phyloP scores from a whole-genome alignment of 1,140 invertebrate species.

The Calliopsis andreniformis region DNA sequence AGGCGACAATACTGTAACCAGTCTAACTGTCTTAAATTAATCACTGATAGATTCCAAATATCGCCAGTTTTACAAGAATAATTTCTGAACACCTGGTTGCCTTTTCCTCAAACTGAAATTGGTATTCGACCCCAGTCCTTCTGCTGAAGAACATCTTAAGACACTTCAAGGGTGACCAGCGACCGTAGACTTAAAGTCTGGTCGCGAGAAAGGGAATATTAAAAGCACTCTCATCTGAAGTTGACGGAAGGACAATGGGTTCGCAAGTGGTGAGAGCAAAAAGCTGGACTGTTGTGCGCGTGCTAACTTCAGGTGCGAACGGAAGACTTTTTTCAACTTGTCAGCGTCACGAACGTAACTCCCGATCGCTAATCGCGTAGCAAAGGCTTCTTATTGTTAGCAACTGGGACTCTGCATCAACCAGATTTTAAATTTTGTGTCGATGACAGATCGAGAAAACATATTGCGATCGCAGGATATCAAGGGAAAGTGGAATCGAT shows the following conservation, averaged over 20 bases:
- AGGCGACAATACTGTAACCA: no score
- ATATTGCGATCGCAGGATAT: conserved; percentile 4
- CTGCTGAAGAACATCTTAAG: background rate
- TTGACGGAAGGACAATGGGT: conserved; percentile 58
- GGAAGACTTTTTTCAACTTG: conserved; percentile 48
- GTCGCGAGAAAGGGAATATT: conserved; percentile 29
- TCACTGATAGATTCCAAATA: no score
- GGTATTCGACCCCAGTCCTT: background rate
- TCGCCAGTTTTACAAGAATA: no score
- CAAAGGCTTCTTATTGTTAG: conserved; percentile 47
- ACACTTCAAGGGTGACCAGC: background rate
- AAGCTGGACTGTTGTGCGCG: conserved; percentile 52
- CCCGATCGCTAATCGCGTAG: conserved; percentile 36
- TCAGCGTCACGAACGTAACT: conserved; percentile 48
- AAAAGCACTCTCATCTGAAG: conserved; percentile 55
- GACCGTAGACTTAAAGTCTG: background rate
- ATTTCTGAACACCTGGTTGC: no score
- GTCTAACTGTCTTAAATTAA: no score
- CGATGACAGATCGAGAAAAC: background rate
- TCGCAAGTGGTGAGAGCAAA: conserved; percentile 33
- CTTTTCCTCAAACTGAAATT: no score
- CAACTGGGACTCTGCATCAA: background rate
- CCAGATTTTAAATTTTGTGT: no score
- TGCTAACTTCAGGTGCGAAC: conserved; percentile 60
- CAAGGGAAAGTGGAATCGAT: background rate